Percentiles rank a stretch among this genome's conserved stretches.
Conservation (phyloP, 2,797 vertebrate species). For the Falco biarmicus region DNA sequence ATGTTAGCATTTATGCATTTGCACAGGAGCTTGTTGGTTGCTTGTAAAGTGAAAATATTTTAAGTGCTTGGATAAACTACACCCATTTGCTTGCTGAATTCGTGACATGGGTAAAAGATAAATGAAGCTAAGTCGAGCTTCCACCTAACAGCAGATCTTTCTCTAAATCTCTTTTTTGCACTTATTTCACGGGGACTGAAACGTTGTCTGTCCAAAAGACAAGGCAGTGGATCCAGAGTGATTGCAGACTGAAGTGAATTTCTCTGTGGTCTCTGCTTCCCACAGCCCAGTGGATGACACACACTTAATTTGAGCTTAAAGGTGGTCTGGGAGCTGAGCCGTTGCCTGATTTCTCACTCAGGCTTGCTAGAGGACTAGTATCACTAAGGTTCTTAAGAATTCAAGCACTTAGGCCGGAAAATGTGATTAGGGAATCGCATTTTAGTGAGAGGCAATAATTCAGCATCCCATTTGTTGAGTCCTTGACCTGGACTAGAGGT, state of each 20-base stretch:
- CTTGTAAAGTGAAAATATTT: conserved; percentile 39
- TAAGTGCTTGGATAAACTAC: conserved; percentile 15
- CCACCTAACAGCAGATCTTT: neutral
- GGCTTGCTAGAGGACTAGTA: neutral
- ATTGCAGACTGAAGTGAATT: neutral
- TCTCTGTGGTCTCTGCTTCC: neutral
- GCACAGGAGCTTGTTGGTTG: neutral
- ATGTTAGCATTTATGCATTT: conserved; percentile 38
- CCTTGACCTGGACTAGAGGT: neutral
- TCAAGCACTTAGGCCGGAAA: neutral
- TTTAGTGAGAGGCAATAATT: neutral
- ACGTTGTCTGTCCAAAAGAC: neutral
- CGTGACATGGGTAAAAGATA: neutral
- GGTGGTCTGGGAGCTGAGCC: neutral
- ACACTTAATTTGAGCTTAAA: neutral
- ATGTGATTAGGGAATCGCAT: neutral
- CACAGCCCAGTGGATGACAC: neutral
- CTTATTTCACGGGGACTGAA: neutral
- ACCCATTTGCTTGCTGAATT: neutral
- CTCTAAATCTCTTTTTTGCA: neutral
- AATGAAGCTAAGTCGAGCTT: neutral
- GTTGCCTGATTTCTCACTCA: neutral
- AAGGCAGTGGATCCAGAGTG: neutral
- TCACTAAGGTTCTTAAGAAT: neutral
- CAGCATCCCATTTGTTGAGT: neutral